These are phyloP conservation scores for Campoplex capitator DNA, from an alignment of 2,888 invertebrate species.

Conservation along the genomic window DNA sequence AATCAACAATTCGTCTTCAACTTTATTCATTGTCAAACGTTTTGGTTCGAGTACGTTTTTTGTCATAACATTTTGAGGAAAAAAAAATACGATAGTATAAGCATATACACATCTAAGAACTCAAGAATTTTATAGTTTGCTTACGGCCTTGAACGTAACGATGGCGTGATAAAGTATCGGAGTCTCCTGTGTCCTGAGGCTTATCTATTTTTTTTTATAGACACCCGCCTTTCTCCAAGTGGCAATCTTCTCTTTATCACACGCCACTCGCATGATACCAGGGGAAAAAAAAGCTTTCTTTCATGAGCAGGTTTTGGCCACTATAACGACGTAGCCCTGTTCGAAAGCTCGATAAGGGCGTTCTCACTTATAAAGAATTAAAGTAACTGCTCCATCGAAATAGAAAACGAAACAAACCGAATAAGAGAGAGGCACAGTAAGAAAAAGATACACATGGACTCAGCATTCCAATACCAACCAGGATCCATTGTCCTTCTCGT, in stretches of 20 bases:
- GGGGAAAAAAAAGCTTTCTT: constrained; percentile 58
- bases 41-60: not conserved
- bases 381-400: constrained; percentile 73
- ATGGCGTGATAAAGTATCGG: constrained; percentile 28
- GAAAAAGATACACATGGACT: constrained; percentile 31
- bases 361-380: constrained; percentile 78
- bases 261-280: constrained; percentile 41
- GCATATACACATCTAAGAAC: constrained; percentile 42
- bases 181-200: constrained; percentile 52
- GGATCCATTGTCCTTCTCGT: constrained; percentile 58
- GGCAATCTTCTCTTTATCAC: constrained; percentile 68
- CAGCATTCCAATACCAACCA: constrained; percentile 69
- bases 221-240: constrained; percentile 55
- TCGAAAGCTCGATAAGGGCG: constrained; percentile 74
- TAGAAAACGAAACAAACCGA: constrained; percentile 61
- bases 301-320: constrained; percentile 30
- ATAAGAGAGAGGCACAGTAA: constrained; percentile 49
- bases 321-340: constrained; percentile 15
- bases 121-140: constrained; percentile 54
- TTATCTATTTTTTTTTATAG: constrained; percentile 65
- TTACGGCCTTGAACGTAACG: constrained; percentile 42
- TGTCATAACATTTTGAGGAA: not conserved
- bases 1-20: too few relatives aligned
- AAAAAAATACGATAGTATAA: constrained; percentile 26
- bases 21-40: too few relatives aligned